phyloP scores from a whole-genome alignment of 2,113 vertebrate species.

The Suricata suricatta region DNA sequence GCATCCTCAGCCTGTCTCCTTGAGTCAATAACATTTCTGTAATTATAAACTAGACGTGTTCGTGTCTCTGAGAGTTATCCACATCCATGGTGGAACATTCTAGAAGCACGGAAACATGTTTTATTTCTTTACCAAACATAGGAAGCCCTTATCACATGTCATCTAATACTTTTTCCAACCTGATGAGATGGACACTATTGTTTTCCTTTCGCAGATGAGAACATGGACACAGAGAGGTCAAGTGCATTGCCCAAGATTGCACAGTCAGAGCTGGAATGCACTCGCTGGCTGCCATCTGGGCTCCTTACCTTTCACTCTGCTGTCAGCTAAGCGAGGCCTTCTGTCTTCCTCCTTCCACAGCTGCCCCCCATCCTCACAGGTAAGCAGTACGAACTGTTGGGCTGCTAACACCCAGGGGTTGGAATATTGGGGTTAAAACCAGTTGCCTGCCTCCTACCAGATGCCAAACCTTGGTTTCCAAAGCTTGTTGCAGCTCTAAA shows the following conservation, averaged over 20 bases:
- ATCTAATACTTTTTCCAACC: not conserved
- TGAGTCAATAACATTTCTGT: not conserved
- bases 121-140: not conserved
- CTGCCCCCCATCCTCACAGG: not conserved
- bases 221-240: not conserved
- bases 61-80: not conserved
- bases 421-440: not conserved
- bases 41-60: not conserved
- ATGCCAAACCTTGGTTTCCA: not conserved
- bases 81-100: not conserved
- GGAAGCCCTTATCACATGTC: not conserved
- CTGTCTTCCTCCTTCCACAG: not conserved
- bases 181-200: not conserved
- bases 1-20: not conserved
- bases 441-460: not conserved
- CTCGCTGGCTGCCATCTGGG: too few species aligned
- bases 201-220: not conserved
- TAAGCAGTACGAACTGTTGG: not conserved
- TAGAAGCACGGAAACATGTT: not conserved
- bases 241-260: not conserved
- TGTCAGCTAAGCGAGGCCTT: not conserved
- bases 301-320: too few species aligned
- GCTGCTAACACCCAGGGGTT: accelerated
- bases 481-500: not conserved
- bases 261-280: not conserved